These are phyloP conservation scores for Caenorhabditis plicata DNA, from an alignment of 2,888 invertebrate genomes.

Conservation along the genomic window DNA sequence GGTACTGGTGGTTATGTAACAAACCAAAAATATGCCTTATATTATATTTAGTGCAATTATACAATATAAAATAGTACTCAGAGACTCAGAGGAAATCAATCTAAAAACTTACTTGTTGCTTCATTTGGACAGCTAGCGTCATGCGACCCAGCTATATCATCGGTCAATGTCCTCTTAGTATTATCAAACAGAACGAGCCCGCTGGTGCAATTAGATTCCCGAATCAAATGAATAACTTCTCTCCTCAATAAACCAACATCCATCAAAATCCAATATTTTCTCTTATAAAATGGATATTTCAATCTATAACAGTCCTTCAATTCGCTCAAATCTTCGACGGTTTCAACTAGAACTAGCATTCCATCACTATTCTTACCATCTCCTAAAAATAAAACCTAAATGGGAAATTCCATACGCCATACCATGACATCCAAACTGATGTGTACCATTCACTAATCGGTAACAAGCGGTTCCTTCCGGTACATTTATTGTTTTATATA, in stretches of 20 bases:
- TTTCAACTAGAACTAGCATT: conserved; percentile 35
- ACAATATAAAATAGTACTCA: too few species aligned
- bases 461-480: conserved; percentile 73
- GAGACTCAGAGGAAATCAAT: too few species aligned
- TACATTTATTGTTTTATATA: conserved; percentile 10
- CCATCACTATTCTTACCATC: conserved; percentile 50
- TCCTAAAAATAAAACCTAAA: too few species aligned
- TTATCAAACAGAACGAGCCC: conserved; percentile 18
- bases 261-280: conserved; percentile 33
- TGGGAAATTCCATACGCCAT: conserved; percentile 69
- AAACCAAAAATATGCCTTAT: too few species aligned
- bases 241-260: conserved; percentile 13
- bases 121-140: conserved; percentile 57
- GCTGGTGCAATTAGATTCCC: conserved; percentile 14
- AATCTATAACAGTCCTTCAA: conserved; percentile 14
- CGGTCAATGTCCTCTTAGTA: neutral
- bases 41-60: too few species aligned
- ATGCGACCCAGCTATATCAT: conserved; percentile 35
- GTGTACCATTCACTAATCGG: conserved; percentile 86
- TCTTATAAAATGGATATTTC: conserved; percentile 24
- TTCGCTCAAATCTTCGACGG: conserved; percentile 21
- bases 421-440: conserved; percentile 93
- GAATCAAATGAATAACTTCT: conserved; percentile 8
- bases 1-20: too few species aligned
- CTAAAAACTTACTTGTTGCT: neutral